Base-by-base conservation (phyloP, 1,140 invertebrate species). In the Drosophila ironensis region DNA sequence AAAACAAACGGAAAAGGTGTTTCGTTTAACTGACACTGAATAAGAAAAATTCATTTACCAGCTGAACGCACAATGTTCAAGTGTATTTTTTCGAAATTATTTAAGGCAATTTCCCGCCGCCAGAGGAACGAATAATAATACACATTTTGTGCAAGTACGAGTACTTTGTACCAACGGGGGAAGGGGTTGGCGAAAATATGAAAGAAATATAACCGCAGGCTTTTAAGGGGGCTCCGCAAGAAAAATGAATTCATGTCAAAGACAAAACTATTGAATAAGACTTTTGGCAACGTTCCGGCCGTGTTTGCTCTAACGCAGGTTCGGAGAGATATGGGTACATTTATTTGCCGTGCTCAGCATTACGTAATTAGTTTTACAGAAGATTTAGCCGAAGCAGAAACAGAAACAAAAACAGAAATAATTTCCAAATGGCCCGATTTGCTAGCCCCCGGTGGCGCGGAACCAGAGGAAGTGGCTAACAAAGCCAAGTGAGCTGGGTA, bases 201-300 rank as follows among this genome's bases (percentile, higher is more conserved):
- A 14, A 67, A 37, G 33, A 37, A 52, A 67, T 67, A 54, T 67
- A 76, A 70, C 50, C 60, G 59, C 53, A 52, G 57, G 69, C 48
- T 86, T 86, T 86, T 75, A 84, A 86, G 81, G 86, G 69, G 54
- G 75, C 50, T 33, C 41, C 61, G 30, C 14, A 61, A 59, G 74
- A 84, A 80, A 84, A 86, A 86, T 86, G 80, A 75, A 86, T 80
- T 86, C 71, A 87, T 86, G 80, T 86, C 80, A 87, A 86, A 86
- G 81, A 80, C 60, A 80, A 71, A 74, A 80, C 74, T 86, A 86
- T 86, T 87, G 81, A 86, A 86, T 80, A 86, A 75, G 66, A 75
- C 54, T 86, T 86, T 86, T 86, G 80, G 81, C 80, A 86, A 41
- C 70, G 66, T 59, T 56, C 68, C 64, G 7, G 61, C 57, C 42